A percentile compares a stretch with the other conserved stretches of the same genome.
phyloP scores from a whole-genome alignment of 2,888 invertebrate genomes.

The Belgica antarctica region DNA sequence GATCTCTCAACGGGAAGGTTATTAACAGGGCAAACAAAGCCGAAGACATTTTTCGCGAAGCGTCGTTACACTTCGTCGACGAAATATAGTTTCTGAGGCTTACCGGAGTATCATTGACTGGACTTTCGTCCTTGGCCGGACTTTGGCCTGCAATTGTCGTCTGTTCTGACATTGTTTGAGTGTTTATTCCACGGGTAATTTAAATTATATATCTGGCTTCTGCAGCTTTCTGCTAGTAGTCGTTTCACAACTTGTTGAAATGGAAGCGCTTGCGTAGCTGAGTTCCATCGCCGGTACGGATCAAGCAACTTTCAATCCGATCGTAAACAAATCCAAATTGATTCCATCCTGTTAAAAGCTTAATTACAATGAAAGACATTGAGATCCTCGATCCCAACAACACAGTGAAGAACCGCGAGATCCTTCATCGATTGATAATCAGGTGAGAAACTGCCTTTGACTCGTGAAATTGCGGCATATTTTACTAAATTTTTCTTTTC shows the following conservation, averaged over 20 bases:
- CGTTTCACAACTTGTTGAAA: no score
- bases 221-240: no score
- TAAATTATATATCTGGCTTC: no score
- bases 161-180: conserved; percentile 27
- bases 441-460: conserved; percentile 61
- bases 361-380: conserved; percentile 56
- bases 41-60: conserved; percentile 17
- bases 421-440: conserved; percentile 86
- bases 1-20: background rate
- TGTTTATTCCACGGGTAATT: background rate
- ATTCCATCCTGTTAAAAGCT: no score
- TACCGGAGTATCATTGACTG: conserved; percentile 36
- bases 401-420: conserved; percentile 82
- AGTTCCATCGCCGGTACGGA: no score
- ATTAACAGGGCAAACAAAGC: conserved; percentile 16
- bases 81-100: conserved; percentile 11
- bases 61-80: conserved; percentile 11
- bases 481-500: conserved; percentile 49
- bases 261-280: no score
- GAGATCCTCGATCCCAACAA: conserved; percentile 66
- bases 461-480: background rate
- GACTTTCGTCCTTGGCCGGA: conserved; percentile 31
- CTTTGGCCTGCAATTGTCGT: conserved; percentile 5
- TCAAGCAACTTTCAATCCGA: no score
- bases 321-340: no score